Evolutionary conservation across 2,113 vertebrate genomes (phyloP).

Genomic region (Cepphus grylle): DNA sequence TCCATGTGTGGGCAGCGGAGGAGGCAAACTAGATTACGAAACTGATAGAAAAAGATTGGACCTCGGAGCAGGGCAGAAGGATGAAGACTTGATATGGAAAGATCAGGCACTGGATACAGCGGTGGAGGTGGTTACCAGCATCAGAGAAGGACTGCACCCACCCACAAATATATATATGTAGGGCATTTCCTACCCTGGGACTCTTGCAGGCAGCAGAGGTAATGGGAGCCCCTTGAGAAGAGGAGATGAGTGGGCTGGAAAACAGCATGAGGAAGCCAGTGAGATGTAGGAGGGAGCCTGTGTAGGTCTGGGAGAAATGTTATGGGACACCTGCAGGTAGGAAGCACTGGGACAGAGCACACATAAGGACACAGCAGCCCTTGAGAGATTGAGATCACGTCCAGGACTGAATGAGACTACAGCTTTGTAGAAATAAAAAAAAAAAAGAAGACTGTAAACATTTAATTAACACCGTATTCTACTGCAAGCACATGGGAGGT

Average conservation of each 20-base stretch:
- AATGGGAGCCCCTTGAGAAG: rapidly evolving
- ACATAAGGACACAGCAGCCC: not conserved
- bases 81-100: not conserved
- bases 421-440: not conserved
- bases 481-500: not conserved
- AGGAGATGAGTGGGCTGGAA: not conserved
- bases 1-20: not conserved
- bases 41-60: not conserved
- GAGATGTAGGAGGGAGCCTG: not conserved
- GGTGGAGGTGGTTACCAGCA: not conserved
- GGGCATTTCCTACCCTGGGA: not conserved
- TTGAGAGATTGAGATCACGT: not conserved
- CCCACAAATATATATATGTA: not conserved
- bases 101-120: not conserved
- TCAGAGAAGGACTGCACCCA: not conserved
- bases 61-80: not conserved
- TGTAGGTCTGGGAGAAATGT: not conserved
- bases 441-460: not conserved
- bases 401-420: not conserved
- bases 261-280: not conserved
- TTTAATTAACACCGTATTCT: not conserved
- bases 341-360: not conserved
- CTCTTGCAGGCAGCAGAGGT: not conserved
- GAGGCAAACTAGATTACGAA: not conserved
- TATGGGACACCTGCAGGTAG: not conserved